Base-by-base conservation (phyloP, 2,888 invertebrate species). In the Smittia aterrima region DNA sequence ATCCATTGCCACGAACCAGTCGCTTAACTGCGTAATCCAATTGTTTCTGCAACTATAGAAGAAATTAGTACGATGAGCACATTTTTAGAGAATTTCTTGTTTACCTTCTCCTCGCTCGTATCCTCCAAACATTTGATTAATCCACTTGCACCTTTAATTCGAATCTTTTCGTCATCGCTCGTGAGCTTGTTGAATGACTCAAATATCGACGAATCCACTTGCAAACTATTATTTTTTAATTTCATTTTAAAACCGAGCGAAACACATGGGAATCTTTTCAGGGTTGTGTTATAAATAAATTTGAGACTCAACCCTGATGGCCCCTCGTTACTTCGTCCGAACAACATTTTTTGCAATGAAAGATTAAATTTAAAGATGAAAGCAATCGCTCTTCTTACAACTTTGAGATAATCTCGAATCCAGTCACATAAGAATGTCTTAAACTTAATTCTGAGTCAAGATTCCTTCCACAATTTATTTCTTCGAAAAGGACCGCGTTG, bases 1-100 rank as follows among this genome's bases (percentile, higher is more conserved):
- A 88, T 38, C 91, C 91, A 76, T 92, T 83, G 76, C 92, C 92
- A 77, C 91, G 85, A 1, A 93, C 84, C 67, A 92, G 81, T 77
- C 92, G 85, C 76, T 86, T 88, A 40, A 93, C 79, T 0, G 87
- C 86, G 82, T 92, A 92, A 66, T 86, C 83, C 11, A 89, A 77
- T 79, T 92, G 18, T 7, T n/a, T 24, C n/a, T 13, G 32, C 24
- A 32, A 22, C 32, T 58, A 53, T 54, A 53, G 25, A n/a, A 53
- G 53, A 53, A 58, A 47, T 16, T 41, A 58, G 4, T 38, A 4
- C 4, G 38, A 38, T n/a, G 47, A 47, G 47, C 47, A 47, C 47
- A 47, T 47, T 47, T 47, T 47, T 3, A 16, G 47, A 27, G n/a
- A 58, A 18, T 47, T 3, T 41, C 24, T 66, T 58, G 11, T 53